Percentiles rank a stretch among this genome's conserved stretches.
Evolutionary conservation across 2,113 vertebrate genomes (phyloP).

Genomic region (Anguilla japonica): DNA sequence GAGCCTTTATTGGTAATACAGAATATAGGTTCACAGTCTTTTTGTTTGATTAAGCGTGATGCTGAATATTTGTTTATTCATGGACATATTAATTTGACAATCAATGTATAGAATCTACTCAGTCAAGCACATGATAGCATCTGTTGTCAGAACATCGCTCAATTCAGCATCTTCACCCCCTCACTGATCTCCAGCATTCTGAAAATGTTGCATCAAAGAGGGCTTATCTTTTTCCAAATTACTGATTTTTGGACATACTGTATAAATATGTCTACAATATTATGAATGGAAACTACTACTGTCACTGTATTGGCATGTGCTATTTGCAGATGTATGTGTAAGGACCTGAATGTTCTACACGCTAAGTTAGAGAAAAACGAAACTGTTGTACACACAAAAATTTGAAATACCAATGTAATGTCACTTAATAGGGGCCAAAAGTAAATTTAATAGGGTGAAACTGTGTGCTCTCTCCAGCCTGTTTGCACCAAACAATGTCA

Average conservation of each 20-base stretch:
- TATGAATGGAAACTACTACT: no score
- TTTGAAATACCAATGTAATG: no score
- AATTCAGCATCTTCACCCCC: background rate
- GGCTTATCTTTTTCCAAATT: background rate
- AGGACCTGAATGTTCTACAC: no score
- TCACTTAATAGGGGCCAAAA: no score
- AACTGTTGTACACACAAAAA: no score
- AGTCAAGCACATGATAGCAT: background rate
- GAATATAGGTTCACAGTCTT: background rate
- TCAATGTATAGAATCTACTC: background rate
- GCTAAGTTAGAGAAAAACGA: no score
- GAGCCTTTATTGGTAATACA: background rate
- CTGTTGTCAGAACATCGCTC: background rate
- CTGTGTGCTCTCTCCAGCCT: no score
- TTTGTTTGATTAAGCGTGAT: background rate
- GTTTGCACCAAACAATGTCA: no score
- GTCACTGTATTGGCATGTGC: no score
- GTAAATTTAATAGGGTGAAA: no score
- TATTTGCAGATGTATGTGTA: no score
- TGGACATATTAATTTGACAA: background rate
- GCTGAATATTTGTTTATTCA: background rate
- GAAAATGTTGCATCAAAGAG: background rate
- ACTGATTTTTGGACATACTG: background rate
- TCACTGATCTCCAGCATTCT: background rate
- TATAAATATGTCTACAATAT: no score